These are phyloP conservation scores for Siniperca chuatsi DNA, from an alignment of 2,113 vertebrate genomes.

Conservation along the genomic window DNA sequence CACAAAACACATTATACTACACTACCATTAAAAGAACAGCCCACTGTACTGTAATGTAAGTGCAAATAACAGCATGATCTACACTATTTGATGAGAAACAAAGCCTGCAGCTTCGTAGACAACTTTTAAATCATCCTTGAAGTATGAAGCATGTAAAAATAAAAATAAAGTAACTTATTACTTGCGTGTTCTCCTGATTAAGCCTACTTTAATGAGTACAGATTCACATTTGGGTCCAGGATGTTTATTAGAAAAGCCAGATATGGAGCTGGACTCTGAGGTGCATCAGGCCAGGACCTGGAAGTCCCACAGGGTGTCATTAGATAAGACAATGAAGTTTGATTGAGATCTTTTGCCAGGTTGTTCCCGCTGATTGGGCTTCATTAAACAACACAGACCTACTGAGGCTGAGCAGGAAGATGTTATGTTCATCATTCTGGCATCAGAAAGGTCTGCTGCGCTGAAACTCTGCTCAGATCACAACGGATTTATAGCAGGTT, in stretches of 20 bases:
- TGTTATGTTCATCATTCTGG: constrained; percentile 50
- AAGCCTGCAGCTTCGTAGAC: background rate
- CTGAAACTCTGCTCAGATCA: constrained; percentile 57
- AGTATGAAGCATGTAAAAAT: background rate
- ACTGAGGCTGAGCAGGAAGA: constrained; percentile 56
- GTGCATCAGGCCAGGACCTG: constrained; percentile 54
- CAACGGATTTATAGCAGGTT: constrained; percentile 53
- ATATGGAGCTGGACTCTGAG: constrained; percentile 36
- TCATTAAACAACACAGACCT: constrained; percentile 73
- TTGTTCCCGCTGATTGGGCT: constrained; percentile 61
- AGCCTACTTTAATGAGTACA: constrained; percentile 24
- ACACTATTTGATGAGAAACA: background rate
- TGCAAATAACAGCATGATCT: background rate
- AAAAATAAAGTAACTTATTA: background rate
- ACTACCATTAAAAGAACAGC: background rate
- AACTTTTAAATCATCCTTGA: background rate
- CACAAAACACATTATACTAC: background rate
- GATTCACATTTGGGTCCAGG: constrained; percentile 23
- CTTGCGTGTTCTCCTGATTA: background rate
- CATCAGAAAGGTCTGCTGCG: constrained; percentile 54
- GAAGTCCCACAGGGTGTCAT: constrained; percentile 72
- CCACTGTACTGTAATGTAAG: background rate
- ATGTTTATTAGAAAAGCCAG: constrained; percentile 36
- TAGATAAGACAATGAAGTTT: constrained; percentile 66
- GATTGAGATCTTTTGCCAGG: constrained; percentile 70